A percentile compares a stretch with the other conserved stretches of the same genome.
Evolutionary conservation across 2,797 vertebrate species (phyloP).

Genomic region (Enteromius afrohamiltoni): DNA sequence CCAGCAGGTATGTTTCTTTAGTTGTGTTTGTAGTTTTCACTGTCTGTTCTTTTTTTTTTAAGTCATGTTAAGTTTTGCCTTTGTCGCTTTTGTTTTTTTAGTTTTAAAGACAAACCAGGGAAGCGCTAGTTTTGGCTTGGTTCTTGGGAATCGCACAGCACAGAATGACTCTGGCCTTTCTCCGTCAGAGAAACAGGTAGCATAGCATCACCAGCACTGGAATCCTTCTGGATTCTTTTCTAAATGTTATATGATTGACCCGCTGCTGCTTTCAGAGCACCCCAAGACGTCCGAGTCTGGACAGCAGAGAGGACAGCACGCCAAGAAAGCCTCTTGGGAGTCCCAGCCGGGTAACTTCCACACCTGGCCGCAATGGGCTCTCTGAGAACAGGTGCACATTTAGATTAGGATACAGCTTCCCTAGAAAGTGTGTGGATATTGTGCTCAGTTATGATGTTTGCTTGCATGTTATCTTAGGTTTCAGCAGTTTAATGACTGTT

Average conservation of each 20-base stretch:
- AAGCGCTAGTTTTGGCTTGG: slow-evolving; percentile 89
- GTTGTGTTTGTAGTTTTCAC: neutral
- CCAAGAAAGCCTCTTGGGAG: slow-evolving; percentile 87
- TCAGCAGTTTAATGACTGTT: neutral
- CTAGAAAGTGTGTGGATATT: neutral
- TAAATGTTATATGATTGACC: neutral
- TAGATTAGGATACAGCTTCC: neutral
- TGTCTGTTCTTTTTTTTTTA: too few relatives aligned
- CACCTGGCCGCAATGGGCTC: slow-evolving; percentile 85
- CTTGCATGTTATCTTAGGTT: neutral
- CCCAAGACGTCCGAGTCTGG: slow-evolving; percentile 81
- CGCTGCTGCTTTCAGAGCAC: slow-evolving; percentile 73
- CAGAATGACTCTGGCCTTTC: slow-evolving; percentile 87
- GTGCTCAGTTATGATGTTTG: neutral
- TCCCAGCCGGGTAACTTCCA: slow-evolving; percentile 81
- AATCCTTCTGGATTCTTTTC: neutral
- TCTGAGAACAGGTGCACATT: slow-evolving; percentile 86
- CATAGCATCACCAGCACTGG: slow-evolving; percentile 27
- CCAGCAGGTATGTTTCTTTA: slow-evolving; percentile 77
- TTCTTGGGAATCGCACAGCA: slow-evolving; percentile 85
- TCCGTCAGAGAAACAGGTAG: slow-evolving; percentile 89
- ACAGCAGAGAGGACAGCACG: slow-evolving; percentile 84
- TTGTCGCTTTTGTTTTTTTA: slow-evolving; percentile 51
- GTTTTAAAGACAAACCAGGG: slow-evolving; percentile 90
- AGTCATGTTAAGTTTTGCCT: neutral